Evolutionary conservation across 2,113 vertebrate genomes (phyloP), one percentile per base, ranked within the genome.

Genomic region (Heloderma charlesbogerti): DNA sequence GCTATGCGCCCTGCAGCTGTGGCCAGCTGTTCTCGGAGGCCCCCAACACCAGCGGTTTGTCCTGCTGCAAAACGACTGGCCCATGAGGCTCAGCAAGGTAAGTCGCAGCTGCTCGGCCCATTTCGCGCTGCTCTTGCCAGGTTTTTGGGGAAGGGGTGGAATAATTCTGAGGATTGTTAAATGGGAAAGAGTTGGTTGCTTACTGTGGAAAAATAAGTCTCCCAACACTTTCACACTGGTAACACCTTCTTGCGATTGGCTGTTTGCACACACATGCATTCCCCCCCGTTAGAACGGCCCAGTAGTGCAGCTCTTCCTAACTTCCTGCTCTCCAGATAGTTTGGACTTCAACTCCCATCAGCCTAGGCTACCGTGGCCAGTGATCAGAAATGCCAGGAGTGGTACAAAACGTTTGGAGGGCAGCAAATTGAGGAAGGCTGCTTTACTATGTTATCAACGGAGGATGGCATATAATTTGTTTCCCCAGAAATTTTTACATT

Each of bases 1-100:
- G 45, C 92, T 96, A 15, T 90, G 89, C 54, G 92, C 89, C 0
- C 86, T 96, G 69, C 94, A 90, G 86, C 80, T 95, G 85, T 91
- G 93, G 16, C 77, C 93, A 57, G 82, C 88, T 45, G 93, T 69
- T 13, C 89, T 91, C 0, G 93, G 89, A 2, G 80, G 67, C 22
- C 78, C 81, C 27, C 54, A 66, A 27, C 78, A n/a, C 25, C 92
- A 93, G 67, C 93, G 3, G 88, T 37, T 92, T 69, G 54, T 90
- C 69, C 45, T 93, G 90, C 86, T 92, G 89, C 90, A 94, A 92
- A 69, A 85, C 10, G 90, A 77, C 84, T 86, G 88, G 6, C 57
- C 84, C 88, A 27, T 85, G n/a, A 60, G 72, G 71, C 85, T 95
- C 51, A 1, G 37, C 82, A 79, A 93, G 96, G 96, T 96, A 75